Percentiles rank a stretch among this genome's conserved stretches.
These are phyloP conservation scores for Cerceris rybyensis DNA, from an alignment of 2,888 invertebrate genomes.

Conservation along the genomic window DNA sequence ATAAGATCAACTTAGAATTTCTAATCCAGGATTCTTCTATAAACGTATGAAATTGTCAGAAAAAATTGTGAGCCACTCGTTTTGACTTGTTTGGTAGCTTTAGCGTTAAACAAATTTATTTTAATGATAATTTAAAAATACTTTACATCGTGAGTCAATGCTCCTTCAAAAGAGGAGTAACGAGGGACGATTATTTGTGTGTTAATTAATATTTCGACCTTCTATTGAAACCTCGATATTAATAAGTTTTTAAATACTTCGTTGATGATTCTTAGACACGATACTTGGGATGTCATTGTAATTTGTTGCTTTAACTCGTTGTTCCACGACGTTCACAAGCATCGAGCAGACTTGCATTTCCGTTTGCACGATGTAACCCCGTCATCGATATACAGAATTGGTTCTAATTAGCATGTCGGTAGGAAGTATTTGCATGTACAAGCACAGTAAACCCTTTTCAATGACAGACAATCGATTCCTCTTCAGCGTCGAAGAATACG, in stretches of 20 bases:
- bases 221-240: too few relatives aligned
- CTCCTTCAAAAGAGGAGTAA: too few relatives aligned
- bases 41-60: too few relatives aligned
- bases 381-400: conserved; percentile 6
- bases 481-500: neutral
- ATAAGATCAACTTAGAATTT: too few relatives aligned
- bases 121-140: too few relatives aligned
- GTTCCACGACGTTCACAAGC: conserved; percentile 8
- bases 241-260: neutral
- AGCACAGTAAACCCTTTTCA: neutral
- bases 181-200: too few relatives aligned
- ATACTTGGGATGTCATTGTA: neutral
- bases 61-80: too few relatives aligned
- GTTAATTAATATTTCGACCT: too few relatives aligned
- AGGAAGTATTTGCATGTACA: conserved; percentile 2
- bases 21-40: too few relatives aligned
- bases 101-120: too few relatives aligned
- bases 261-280: neutral
- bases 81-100: too few relatives aligned
- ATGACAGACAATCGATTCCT: conserved; percentile 5
- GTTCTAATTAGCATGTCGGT: neutral
- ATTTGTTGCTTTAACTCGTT: conserved; percentile 16
- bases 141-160: too few relatives aligned
- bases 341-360: conserved; percentile 14
- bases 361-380: conserved; percentile 6